Base-by-base conservation (phyloP, 2,797 vertebrate genomes). In the Sebastes vulpes region DNA sequence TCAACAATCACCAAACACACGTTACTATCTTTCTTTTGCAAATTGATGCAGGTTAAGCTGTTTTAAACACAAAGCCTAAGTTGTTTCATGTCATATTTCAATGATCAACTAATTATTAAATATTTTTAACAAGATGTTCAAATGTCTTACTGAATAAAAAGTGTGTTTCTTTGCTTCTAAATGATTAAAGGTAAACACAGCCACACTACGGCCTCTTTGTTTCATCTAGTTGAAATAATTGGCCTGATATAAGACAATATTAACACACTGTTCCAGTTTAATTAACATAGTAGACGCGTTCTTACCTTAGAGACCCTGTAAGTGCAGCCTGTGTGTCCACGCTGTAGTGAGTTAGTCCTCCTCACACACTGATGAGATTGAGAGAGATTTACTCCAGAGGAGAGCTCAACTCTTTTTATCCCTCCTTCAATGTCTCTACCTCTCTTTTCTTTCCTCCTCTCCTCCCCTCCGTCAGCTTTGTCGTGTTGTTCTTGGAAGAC, bases 361-460 rank as follows among this genome's bases (percentile, higher is more conserved):
- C 77, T 88, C 77, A 81, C 68, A 53, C 89, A 53, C 89, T 92
- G 90, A 93, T 88, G 79, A 93, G 92, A 90, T 90, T 94, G 91
- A 78, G 70, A 88, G 82, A 85, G 92, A 93, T 92, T 93, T 96
- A 92, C 89, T 91, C 79, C 77, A 76, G 75, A 77, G 66, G 66
- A 84, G 66, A 75, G 79, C 84, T 92, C 77, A 66, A 50, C 60
- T 83, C 70, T 46, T 84, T 90, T 68, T 81, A 66, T 77, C 91
- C 82, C 86, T 84, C 81, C 82, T 67, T 79, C 65, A 50, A 65
- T 79, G 72, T 86, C 84, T 85, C 81, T 58, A 6, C 69, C 72
- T 75, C 79, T 72, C 50, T 77, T 75, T 63, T 60, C 65, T 82
- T 56, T 79, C 48, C 65, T 81, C 72, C 81, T 81, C 75, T 65